These are phyloP conservation scores for Megalops atlanticus DNA, from an alignment of 2,113 vertebrate species.

Conservation along the genomic window DNA sequence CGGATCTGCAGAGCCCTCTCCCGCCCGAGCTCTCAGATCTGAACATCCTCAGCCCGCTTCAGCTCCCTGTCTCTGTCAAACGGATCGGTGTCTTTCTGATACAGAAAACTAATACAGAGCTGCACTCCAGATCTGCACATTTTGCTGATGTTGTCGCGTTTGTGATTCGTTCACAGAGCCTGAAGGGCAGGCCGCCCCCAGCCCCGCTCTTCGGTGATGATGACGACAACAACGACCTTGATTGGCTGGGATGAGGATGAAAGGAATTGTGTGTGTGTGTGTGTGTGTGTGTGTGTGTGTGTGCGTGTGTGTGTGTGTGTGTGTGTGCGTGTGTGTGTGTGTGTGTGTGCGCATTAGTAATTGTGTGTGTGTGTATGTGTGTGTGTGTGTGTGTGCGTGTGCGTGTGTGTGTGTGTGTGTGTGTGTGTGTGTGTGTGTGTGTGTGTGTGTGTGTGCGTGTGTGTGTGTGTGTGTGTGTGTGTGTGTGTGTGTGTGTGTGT, in stretches of 20 bases:
- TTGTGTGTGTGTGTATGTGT: too few relatives aligned
- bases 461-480: background rate
- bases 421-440: background rate
- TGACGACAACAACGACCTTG: conserved; percentile 81
- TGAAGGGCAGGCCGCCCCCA: conserved; percentile 89
- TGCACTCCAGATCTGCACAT: too few relatives aligned
- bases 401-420: too few relatives aligned
- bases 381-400: too few relatives aligned
- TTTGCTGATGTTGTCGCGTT: conserved; percentile 14
- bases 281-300: too few relatives aligned
- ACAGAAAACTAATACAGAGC: too few relatives aligned
- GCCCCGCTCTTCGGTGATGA: conserved; percentile 88
- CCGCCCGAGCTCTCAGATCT: conserved; percentile 13
- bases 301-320: background rate
- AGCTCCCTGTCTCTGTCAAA: background rate
- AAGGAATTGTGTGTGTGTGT: conserved; percentile 12
- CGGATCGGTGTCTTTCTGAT: background rate
- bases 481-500: background rate
- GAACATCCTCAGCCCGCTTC: background rate
- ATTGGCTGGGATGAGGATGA: conserved; percentile 84
- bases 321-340: background rate
- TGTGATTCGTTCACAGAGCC: conserved; percentile 73
- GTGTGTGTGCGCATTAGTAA: background rate
- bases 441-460: background rate
- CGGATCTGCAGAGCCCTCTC: conserved; percentile 40